A percentile compares a stretch with the other conserved stretches of the same genome.
phyloP scores from a whole-genome alignment of 2,113 vertebrate species.

The Nasalis larvatus region DNA sequence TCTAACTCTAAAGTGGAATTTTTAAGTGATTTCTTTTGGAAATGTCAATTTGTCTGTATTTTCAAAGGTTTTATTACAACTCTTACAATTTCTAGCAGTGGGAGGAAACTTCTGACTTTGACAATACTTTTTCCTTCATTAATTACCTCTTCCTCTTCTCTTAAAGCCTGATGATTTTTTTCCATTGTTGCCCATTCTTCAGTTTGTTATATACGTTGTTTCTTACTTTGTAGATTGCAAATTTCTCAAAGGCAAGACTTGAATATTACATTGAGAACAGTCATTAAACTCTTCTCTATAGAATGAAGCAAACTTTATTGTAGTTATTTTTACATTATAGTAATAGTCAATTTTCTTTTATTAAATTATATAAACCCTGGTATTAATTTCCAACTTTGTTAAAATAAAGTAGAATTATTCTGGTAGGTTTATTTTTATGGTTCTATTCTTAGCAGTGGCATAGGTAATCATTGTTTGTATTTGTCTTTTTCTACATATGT shows the following conservation, averaged over 20 bases:
- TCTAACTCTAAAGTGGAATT: neutral
- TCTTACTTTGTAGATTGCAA: neutral
- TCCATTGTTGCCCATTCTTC: neutral
- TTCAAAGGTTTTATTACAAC: neutral
- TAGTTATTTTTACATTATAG: neutral
- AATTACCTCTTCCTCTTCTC: neutral
- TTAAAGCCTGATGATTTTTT: neutral
- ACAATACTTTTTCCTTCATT: neutral
- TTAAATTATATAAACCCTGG: neutral
- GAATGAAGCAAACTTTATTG: neutral
- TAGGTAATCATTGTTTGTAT: neutral
- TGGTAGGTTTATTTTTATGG: neutral
- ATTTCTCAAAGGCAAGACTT: neutral
- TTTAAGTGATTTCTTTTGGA: neutral
- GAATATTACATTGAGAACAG: neutral
- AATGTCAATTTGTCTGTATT: neutral
- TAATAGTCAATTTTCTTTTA: neutral
- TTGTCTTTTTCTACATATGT: neutral
- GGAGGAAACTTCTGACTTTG: neutral
- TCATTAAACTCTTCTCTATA: neutral
- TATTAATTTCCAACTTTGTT: neutral
- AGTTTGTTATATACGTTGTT: neutral
- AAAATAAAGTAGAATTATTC: neutral
- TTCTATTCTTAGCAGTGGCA: neutral
- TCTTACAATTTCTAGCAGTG: neutral